Percentiles rank a stretch among this genome's conserved stretches.
Evolutionary conservation across 1,140 invertebrate genomes (phyloP).

Genomic region (Eufriesea mexicana): DNA sequence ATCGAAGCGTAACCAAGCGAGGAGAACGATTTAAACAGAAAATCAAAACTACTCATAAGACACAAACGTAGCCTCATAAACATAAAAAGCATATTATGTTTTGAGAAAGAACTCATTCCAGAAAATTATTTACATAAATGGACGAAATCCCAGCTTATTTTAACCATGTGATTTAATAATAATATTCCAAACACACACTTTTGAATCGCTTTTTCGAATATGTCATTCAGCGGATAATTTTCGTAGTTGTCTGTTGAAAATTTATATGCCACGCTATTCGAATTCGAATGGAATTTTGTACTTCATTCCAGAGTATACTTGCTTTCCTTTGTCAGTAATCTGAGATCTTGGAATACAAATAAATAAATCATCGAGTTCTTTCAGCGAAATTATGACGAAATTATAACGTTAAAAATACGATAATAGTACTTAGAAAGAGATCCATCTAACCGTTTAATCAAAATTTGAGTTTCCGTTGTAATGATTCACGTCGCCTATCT

Average conservation of each 20-base stretch:
- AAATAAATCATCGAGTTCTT: neutral
- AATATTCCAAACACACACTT: neutral
- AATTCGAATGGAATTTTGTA: neutral
- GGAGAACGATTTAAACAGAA: conserved; percentile 8
- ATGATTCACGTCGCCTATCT: neutral
- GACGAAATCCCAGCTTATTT: neutral
- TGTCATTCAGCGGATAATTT: neutral
- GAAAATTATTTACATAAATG: neutral
- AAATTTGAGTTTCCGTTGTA: neutral
- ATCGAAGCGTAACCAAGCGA: conserved; percentile 23
- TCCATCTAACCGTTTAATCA: neutral
- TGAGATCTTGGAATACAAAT: neutral
- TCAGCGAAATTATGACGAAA: no score
- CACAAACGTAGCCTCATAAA: neutral
- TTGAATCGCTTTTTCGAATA: neutral
- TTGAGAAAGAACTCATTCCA: neutral
- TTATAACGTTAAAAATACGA: neutral
- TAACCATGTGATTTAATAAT: neutral
- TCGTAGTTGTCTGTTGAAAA: neutral
- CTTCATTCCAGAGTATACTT: neutral
- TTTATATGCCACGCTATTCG: neutral
- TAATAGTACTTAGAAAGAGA: neutral
- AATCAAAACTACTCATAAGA: conserved; percentile 2
- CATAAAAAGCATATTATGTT: neutral
- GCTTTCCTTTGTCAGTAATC: neutral